A percentile compares a stretch with the other conserved stretches of the same genome.
phyloP scores from a whole-genome alignment of 2,888 invertebrate genomes.

The Helicoverpa assulta region DNA sequence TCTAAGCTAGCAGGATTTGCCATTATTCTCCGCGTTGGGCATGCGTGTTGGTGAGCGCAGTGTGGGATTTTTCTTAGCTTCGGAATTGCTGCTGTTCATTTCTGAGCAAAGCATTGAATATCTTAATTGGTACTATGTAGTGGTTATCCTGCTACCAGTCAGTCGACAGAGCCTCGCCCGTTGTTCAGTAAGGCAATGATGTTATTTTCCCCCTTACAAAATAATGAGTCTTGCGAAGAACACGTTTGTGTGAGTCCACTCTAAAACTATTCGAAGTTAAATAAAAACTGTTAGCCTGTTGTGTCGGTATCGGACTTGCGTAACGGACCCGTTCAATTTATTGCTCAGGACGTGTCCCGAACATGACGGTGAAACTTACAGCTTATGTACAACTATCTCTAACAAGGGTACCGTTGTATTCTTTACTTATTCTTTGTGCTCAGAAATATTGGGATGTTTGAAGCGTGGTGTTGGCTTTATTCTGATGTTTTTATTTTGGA shows the following conservation, averaged over 20 bases:
- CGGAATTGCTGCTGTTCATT: too few relatives aligned
- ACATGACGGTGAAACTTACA: conserved; percentile 33
- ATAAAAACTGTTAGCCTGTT: conserved; percentile 60
- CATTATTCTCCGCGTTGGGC: too few relatives aligned
- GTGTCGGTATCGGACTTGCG: conserved; percentile 54
- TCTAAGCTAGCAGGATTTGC: too few relatives aligned
- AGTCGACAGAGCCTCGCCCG: too few relatives aligned
- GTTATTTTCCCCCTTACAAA: too few relatives aligned
- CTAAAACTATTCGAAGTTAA: conserved; percentile 56
- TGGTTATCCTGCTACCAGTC: too few relatives aligned
- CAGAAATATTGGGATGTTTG: conserved; percentile 13
- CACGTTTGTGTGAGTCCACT: conserved; percentile 41
- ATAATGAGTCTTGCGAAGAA: background rate
- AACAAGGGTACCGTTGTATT: conserved; percentile 40
- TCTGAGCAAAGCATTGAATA: too few relatives aligned
- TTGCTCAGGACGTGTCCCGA: conserved; percentile 39
- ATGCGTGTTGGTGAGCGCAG: too few relatives aligned
- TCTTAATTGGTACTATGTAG: too few relatives aligned
- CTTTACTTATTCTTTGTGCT: conserved; percentile 16
- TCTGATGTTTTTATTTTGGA: conserved; percentile 1
- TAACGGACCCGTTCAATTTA: conserved; percentile 54
- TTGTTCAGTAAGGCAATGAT: too few relatives aligned
- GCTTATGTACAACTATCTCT: conserved; percentile 41
- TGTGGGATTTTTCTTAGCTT: too few relatives aligned
- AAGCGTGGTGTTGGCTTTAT: conserved; percentile 6